Percentiles rank a stretch among this genome's conserved stretches.
Evolutionary conservation across 2,113 vertebrate species (phyloP).

Genomic region (Oxyura jamaicensis): DNA sequence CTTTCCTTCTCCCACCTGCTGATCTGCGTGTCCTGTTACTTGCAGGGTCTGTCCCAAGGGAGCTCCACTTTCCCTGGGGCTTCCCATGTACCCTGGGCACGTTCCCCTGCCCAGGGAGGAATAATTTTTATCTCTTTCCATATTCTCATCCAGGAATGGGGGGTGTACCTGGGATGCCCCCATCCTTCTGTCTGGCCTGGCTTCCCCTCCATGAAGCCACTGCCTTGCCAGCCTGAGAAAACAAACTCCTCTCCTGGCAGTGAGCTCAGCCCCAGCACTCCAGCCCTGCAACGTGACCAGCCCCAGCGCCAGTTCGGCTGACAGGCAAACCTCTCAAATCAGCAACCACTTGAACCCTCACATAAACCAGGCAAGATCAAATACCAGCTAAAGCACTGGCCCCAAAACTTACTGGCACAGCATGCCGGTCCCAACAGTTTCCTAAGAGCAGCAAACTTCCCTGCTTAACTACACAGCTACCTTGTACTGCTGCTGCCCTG

Average conservation of each 20-base stretch:
- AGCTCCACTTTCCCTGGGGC: neutral
- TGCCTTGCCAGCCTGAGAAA: accelerated
- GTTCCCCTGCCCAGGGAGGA: neutral
- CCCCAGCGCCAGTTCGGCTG: neutral
- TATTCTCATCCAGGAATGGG: neutral
- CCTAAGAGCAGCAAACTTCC: neutral
- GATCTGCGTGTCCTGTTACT: accelerated
- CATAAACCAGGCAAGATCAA: conserved; percentile 24
- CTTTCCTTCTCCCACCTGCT: neutral
- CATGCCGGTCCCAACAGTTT: neutral
- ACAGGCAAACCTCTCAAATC: neutral
- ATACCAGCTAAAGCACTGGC: neutral
- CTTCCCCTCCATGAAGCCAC: neutral
- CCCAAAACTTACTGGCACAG: neutral
- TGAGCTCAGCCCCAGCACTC: accelerated
- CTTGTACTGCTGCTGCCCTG: neutral
- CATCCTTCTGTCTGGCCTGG: neutral
- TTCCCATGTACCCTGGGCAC: neutral
- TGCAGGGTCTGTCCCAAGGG: neutral
- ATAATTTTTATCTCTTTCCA: neutral
- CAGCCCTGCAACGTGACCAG: neutral
- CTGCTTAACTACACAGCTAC: neutral
- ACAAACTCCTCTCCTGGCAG: neutral
- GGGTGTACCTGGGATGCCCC: neutral
- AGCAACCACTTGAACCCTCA: conserved; percentile 27